These are phyloP conservation scores for Microctenopoma steveboyesi DNA, from an alignment of 2,797 vertebrate genomes.

Conservation along the genomic window DNA sequence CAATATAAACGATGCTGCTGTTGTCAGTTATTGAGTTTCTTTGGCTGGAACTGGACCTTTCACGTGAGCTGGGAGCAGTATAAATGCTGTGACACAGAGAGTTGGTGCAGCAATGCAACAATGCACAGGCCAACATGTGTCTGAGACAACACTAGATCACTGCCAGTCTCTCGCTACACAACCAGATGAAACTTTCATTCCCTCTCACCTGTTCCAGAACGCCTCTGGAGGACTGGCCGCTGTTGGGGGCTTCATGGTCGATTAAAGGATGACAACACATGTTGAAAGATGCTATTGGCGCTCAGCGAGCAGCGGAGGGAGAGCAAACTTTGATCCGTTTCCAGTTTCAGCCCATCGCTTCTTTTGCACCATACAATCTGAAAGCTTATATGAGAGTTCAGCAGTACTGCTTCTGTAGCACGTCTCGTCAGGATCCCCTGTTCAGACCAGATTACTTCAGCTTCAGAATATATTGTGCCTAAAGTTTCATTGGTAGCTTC, in stretches of 20 bases:
- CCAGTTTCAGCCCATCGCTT: conserved; percentile 53
- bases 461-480: neutral
- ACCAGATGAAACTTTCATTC: conserved; percentile 23
- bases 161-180: conserved; percentile 5
- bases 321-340: conserved; percentile 51
- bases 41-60: conserved; percentile 14
- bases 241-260: conserved; percentile 39
- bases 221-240: conserved; percentile 42
- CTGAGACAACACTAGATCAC: conserved; percentile 8
- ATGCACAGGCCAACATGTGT: conserved; percentile 15
- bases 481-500: too few species aligned
- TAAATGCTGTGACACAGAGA: conserved; percentile 5
- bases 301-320: conserved; percentile 31
- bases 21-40: conserved; percentile 11
- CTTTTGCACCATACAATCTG: conserved; percentile 45
- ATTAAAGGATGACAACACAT: conserved; percentile 65
- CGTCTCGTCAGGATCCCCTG: neutral
- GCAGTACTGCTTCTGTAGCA: conserved; percentile 2
- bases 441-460: neutral
- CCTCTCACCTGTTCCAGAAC: conserved; percentile 45
- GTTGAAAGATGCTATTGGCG: conserved; percentile 41
- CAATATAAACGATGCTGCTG: neutral
- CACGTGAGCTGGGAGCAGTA: neutral
- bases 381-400: conserved; percentile 21
- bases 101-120: too few species aligned